These are phyloP conservation scores for Naso thynnoides DNA, from an alignment of 2,797 vertebrate genomes.

Conservation along the genomic window DNA sequence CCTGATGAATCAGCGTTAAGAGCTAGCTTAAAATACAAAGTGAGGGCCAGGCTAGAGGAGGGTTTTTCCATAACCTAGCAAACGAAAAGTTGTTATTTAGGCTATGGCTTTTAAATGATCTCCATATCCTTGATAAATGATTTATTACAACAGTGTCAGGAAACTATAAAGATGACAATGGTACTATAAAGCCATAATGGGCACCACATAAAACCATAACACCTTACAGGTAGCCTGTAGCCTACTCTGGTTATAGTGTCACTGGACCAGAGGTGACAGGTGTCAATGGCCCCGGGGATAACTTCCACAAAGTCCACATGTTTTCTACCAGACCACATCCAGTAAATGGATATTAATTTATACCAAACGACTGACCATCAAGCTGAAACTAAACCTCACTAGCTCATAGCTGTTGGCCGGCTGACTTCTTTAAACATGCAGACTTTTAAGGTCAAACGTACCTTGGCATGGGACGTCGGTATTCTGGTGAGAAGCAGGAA, in stretches of 20 bases:
- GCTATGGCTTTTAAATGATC: slow-evolving; percentile 25
- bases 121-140: slow-evolving; percentile 15
- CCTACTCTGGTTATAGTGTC: slow-evolving; percentile 19
- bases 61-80: slow-evolving; percentile 51
- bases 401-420: slow-evolving; percentile 4
- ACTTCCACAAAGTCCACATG: slow-evolving; percentile 57
- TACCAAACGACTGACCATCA: background rate
- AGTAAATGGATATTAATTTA: background rate
- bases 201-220: background rate
- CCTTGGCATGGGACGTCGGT: slow-evolving; percentile 85
- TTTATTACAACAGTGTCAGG: background rate
- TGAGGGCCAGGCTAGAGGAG: slow-evolving; percentile 4
- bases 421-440: slow-evolving; percentile 23
- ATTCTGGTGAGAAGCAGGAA: slow-evolving; percentile 87
- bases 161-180: slow-evolving; percentile 2
- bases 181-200: slow-evolving; percentile 10
- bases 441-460: slow-evolving; percentile 62
- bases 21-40: background rate
- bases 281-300: slow-evolving; percentile 81
- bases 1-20: slow-evolving; percentile 10
- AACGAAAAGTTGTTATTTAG: slow-evolving; percentile 33
- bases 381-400: background rate
- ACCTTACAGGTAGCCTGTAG: background rate
- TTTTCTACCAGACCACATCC: background rate
- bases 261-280: slow-evolving; percentile 61